Conservation (phyloP, 2,888 invertebrate genomes). For the Charanyca ferruginea region DNA sequence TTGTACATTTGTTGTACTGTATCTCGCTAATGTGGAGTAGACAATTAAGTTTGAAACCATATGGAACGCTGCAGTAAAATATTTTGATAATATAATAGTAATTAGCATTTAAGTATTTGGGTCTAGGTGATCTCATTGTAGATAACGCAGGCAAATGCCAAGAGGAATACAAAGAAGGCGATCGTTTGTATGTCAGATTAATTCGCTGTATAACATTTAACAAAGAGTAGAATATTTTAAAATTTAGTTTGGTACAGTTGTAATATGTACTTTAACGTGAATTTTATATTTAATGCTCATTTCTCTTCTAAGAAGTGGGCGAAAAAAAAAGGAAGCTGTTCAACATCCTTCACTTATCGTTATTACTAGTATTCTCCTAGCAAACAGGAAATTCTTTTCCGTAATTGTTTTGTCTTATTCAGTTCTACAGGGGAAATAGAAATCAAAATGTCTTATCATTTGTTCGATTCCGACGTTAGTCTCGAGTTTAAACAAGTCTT, state of each 20-base stretch:
- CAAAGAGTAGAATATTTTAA: constrained; percentile 7
- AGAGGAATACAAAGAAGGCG: constrained; percentile 35
- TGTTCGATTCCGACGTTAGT: constrained; percentile 1
- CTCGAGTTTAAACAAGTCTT: background rate
- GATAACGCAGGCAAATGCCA: constrained; percentile 47
- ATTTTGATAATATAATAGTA: constrained; percentile 60
- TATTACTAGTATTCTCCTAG: constrained; percentile 35
- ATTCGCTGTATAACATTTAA: constrained; percentile 10
- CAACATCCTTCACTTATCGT: constrained; percentile 28
- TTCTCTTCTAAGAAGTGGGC: constrained; percentile 9
- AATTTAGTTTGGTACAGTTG: no score
- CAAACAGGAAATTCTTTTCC: constrained; percentile 14
- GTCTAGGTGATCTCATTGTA: constrained; percentile 62
- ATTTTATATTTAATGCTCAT: constrained; percentile 29
- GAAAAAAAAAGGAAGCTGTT: constrained; percentile 37
- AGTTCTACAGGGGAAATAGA: constrained; percentile 11
- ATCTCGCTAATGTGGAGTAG: constrained; percentile 63
- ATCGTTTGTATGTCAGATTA: constrained; percentile 26
- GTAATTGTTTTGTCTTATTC: constrained; percentile 19
- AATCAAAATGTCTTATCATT: constrained; percentile 23
- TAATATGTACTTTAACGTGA: constrained; percentile 15
- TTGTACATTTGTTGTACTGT: constrained; percentile 59
- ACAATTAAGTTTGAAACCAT: constrained; percentile 63
- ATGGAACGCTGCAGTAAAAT: constrained; percentile 52
- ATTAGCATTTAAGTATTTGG: constrained; percentile 63